phyloP scores from a whole-genome alignment of 2,113 vertebrate genomes.

The Steatornis caripensis region DNA sequence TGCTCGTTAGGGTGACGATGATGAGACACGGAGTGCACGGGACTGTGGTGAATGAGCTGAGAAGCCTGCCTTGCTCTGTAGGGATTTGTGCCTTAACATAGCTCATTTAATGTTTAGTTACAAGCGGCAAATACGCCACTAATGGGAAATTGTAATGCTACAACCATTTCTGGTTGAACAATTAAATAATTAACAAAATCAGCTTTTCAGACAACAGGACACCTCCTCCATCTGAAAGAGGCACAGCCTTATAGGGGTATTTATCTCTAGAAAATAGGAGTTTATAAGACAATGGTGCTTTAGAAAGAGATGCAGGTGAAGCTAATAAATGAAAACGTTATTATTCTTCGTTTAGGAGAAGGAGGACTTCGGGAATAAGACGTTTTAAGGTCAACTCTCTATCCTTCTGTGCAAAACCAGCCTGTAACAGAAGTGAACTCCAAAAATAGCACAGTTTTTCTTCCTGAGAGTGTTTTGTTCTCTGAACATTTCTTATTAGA shows the following conservation, averaged over 20 bases:
- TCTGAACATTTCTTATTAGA: background rate
- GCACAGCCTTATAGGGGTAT: background rate
- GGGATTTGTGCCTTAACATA: background rate
- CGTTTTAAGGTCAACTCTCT: background rate
- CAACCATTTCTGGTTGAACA: background rate
- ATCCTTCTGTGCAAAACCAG: background rate
- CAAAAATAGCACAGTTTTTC: background rate
- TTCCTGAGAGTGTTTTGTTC: background rate
- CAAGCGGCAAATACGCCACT: background rate
- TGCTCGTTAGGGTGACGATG: accelerated
- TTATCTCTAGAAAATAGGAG: background rate
- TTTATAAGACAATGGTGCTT: background rate
- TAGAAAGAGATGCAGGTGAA: background rate
- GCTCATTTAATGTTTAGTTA: background rate
- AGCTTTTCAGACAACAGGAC: background rate
- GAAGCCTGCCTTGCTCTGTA: background rate
- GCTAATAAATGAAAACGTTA: background rate
- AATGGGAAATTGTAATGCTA: background rate
- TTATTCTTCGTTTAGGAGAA: background rate
- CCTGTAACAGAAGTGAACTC: background rate
- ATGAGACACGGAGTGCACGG: too few relatives aligned
- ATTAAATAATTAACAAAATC: background rate
- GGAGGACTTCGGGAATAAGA: background rate
- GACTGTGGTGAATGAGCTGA: background rate
- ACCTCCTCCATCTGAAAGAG: background rate